Evolutionary conservation across 37 sponge, comb jelly and placozoan genomes (phyloP).

Genomic region (Mnemiopsis leidyi): DNA sequence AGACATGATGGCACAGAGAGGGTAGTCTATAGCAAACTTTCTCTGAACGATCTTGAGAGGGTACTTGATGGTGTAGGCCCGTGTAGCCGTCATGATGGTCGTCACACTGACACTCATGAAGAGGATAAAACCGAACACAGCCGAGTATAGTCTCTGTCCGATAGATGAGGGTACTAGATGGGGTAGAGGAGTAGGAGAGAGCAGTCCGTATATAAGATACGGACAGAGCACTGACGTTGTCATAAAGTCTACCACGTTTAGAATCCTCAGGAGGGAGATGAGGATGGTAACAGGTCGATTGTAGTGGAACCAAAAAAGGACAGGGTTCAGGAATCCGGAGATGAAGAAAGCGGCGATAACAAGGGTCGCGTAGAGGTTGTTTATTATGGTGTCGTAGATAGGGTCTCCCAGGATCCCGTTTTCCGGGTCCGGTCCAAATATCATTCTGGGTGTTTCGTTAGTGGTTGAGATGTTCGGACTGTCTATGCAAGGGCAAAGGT

Average conservation of each 20-base stretch:
- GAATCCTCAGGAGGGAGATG: background rate
- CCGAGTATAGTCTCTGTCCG: background rate
- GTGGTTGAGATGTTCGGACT: background rate
- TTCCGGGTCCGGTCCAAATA: background rate
- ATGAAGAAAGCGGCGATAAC: background rate
- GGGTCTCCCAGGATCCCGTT: conserved; percentile 9
- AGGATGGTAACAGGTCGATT: background rate
- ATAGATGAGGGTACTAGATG: background rate
- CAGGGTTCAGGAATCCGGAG: conserved; percentile 9
- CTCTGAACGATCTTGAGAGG: background rate
- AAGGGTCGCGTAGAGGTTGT: background rate
- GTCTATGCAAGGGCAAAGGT: no score
- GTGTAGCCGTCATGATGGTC: background rate
- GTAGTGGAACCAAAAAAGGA: background rate
- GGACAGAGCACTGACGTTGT: conserved; percentile 9
- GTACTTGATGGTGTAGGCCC: background rate
- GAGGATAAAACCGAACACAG: background rate
- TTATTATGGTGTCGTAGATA: background rate
- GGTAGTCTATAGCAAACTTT: background rate
- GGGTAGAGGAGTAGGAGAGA: background rate
- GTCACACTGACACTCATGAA: conserved; percentile 35
- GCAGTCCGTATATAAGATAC: background rate
- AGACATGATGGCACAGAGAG: background rate
- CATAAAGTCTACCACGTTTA: background rate
- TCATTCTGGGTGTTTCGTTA: background rate